phyloP scores from a whole-genome alignment of 2,797 vertebrate genomes.

The Clamator glandarius region DNA sequence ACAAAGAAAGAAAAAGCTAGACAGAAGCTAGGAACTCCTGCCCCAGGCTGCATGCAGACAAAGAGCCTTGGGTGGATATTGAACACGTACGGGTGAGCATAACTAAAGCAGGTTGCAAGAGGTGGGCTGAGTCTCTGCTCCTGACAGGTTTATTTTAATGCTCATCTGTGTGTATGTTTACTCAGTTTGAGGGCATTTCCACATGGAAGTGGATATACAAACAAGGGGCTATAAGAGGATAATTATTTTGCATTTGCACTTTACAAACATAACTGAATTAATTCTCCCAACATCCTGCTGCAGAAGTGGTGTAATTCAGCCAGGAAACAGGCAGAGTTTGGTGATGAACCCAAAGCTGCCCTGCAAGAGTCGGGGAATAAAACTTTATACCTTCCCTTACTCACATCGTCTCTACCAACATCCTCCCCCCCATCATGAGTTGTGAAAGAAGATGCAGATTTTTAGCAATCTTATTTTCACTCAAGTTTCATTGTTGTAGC shows the following conservation, averaged over 20 bases:
- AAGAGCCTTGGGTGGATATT: not conserved
- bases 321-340: not conserved
- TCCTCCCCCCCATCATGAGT: not conserved
- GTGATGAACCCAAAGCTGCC: not conserved
- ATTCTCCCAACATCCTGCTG: not conserved
- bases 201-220: not conserved
- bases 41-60: not conserved
- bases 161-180: not conserved
- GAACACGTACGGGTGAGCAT: not conserved
- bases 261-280: not conserved
- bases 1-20: slow-evolving; percentile 33
- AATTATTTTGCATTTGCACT: slow-evolving; percentile 15
- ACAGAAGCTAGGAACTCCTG: not conserved
- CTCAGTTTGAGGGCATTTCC: not conserved
- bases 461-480: not conserved
- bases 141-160: not conserved
- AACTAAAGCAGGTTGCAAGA: not conserved
- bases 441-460: not conserved
- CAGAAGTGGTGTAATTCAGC: not conserved
- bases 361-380: not conserved
- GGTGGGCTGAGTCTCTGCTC: not conserved
- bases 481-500: not conserved
- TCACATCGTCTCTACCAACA: not conserved
- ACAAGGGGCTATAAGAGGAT: not conserved
- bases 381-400: not conserved